These are phyloP conservation scores for Abrostola triplasia DNA, from an alignment of 2,888 invertebrate genomes.

Conservation along the genomic window DNA sequence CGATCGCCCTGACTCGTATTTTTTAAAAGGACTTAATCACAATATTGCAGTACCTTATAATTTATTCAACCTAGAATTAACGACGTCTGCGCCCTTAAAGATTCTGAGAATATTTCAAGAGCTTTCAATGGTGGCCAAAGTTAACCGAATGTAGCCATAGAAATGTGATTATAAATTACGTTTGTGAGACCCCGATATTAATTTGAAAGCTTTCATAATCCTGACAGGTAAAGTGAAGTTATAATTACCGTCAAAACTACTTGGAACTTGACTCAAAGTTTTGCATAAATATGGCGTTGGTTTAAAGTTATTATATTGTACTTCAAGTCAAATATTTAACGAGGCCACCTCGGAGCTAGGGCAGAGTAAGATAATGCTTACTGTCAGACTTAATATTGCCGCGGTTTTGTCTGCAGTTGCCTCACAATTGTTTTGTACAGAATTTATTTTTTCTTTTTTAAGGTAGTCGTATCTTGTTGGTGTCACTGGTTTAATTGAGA, in stretches of 20 bases:
- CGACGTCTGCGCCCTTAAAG: no score
- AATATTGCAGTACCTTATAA: no score
- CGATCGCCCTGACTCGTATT: no score
- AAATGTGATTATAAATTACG: constrained; percentile 12
- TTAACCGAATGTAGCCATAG: not conserved
- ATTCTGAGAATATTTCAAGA: not conserved
- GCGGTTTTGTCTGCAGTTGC: not conserved
- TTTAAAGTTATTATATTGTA: constrained; percentile 29
- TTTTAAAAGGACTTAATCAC: no score
- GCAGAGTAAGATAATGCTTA: not conserved
- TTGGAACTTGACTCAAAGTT: constrained; percentile 24
- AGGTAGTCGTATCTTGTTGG: no score
- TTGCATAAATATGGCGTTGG: constrained; percentile 23
- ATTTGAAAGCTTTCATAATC: constrained; percentile 10
- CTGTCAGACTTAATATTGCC: not conserved
- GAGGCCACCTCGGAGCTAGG: not conserved
- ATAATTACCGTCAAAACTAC: constrained; percentile 36
- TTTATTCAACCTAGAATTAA: no score
- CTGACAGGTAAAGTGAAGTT: constrained; percentile 34
- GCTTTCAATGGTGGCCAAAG: not conserved
- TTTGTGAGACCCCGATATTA: constrained; percentile 15
- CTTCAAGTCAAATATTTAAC: constrained; percentile 12
- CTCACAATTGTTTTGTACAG: not conserved
- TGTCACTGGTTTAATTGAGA: no score
- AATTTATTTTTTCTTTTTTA: no score